Evolutionary conservation across 2,888 invertebrate species (phyloP), one percentile per base, ranked within the genome.

Genomic region (Hymenopus coronatus): DNA sequence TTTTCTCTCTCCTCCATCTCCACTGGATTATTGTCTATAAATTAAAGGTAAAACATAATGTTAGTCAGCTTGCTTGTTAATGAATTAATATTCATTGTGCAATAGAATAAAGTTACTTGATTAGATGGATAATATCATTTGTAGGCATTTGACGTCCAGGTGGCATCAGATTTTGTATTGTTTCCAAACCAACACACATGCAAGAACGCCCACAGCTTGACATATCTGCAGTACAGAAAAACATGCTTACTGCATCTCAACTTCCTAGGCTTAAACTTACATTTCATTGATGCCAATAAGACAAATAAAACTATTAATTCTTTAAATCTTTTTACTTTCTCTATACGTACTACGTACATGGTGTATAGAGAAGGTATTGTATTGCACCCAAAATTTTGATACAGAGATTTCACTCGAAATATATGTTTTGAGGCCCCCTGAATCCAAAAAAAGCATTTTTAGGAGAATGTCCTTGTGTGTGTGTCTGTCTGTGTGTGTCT

Each of bases 1-100:
- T 97, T 97, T 94, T 97, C 97, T 93, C 97, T 95, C 94, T 97
- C 97, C 94, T 97, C 97, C 95, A 97, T 94, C 93, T 96, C 96
- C 94, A 96, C 96, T 91, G 96, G 96, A 94, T 95, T 96, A 95
- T 96, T 96, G 95, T 96, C 97, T 97, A 95, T 93, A 92, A 93
- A 93, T 93, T 94, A 93, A 93, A 92, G 93, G 92, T 93, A 93
- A 93, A 92, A 93, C 87, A 89, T 84, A 90, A 92, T 92, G 93
- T 93, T 93, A 94, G 93, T 93, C 92, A 93, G 88, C 90, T 90
- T 90, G 90, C 87, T 90, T 88, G 88, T 90, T 90, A 89, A 90
- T 86, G 83, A 40, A 33, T 88, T 83, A 83, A 82, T 28, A 83
- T 70, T 70, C 54, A 70, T 70, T 70, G 54, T 70, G 54, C 54